phyloP scores from a whole-genome alignment of 2,888 invertebrate species.

The Dilophus febrilis region DNA sequence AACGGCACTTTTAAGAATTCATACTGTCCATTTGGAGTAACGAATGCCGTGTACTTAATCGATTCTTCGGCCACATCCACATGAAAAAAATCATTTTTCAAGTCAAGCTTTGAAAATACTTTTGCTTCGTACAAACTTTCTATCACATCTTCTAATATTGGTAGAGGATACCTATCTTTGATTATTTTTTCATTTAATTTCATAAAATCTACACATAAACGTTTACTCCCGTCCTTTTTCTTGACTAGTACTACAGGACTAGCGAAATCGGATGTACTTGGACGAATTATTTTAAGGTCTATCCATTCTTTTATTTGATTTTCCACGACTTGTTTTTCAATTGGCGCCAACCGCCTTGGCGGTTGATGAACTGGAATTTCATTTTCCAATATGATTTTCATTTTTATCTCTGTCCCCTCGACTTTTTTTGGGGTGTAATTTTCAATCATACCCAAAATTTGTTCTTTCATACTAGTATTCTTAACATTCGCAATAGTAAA shows the following conservation, averaged over 20 bases:
- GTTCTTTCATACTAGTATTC: no score
- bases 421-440: no score
- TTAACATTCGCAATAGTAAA: no score
- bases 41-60: slow-evolving; percentile 7
- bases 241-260: no score
- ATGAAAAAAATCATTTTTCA: slow-evolving; percentile 20
- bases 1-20: slow-evolving; percentile 8
- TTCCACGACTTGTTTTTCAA: background rate
- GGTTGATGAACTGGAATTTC: background rate
- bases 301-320: background rate
- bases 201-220: slow-evolving; percentile 24
- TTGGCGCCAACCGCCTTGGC: background rate
- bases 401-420: background rate
- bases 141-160: slow-evolving; percentile 23
- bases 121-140: slow-evolving; percentile 15
- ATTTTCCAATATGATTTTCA: background rate
- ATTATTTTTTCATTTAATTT: slow-evolving; percentile 19
- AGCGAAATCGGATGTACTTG: slow-evolving; percentile 1
- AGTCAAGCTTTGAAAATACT: slow-evolving; percentile 17
- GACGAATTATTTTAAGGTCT: background rate
- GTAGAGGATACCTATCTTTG: no score
- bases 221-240: no score
- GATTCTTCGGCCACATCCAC: slow-evolving; percentile 15
- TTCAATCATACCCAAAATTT: no score
- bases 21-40: slow-evolving; percentile 4